Percentiles rank a stretch among this genome's conserved stretches.
Evolutionary conservation across 2,888 invertebrate species (phyloP).

Genomic region (Erebia epiphron): DNA sequence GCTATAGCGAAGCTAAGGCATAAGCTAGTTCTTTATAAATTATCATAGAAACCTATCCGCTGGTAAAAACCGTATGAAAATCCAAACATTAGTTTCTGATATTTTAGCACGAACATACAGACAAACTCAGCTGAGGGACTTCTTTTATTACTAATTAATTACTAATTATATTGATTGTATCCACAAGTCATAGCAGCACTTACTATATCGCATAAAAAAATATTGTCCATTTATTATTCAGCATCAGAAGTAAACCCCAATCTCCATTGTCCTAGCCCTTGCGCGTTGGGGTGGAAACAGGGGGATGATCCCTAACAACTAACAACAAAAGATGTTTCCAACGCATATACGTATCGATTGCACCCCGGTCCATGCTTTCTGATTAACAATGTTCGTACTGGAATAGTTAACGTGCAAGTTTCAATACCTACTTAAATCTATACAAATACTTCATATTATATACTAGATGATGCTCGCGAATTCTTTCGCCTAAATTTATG

Average conservation of each 20-base stretch:
- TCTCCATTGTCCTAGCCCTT: slow-evolving; percentile 27
- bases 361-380: slow-evolving; percentile 39
- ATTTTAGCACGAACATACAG: no score
- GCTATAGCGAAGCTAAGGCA: no score
- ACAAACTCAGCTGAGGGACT: no score
- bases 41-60: no score
- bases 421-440: no score
- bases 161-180: neutral
- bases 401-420: neutral
- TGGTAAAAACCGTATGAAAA: no score
- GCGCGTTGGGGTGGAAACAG: slow-evolving; percentile 35
- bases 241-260: slow-evolving; percentile 26
- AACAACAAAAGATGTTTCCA: slow-evolving; percentile 66
- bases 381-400: slow-evolving; percentile 34
- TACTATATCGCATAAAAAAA: slow-evolving; percentile 10
- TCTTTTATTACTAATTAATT: no score
- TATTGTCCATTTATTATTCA: slow-evolving; percentile 33
- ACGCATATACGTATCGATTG: slow-evolving; percentile 69
- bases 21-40: no score
- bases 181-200: neutral
- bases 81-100: no score
- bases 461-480: no score
- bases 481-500: no score
- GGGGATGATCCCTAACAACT: slow-evolving; percentile 54
- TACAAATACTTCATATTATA: no score